Conservation (phyloP, 2,797 vertebrate species). For the Sebastes vulpes region DNA sequence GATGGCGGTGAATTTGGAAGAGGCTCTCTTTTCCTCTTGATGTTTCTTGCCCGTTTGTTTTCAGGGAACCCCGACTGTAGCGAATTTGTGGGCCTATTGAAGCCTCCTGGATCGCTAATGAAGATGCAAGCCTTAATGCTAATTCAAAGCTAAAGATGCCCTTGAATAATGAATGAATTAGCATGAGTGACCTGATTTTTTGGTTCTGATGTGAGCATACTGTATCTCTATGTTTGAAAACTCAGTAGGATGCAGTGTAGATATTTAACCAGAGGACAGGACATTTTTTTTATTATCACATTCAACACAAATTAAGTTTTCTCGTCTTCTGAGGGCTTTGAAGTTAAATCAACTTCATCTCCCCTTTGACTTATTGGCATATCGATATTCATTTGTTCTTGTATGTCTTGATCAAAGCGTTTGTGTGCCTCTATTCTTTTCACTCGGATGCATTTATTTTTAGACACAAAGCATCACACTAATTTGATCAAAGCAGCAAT, state of each 20-base stretch:
- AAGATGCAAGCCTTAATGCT: conserved; percentile 70
- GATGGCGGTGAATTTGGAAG: conserved; percentile 38
- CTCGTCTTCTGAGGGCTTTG: conserved; percentile 25
- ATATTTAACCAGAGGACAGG: conserved; percentile 12
- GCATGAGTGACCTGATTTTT: conserved; percentile 59
- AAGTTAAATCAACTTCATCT: conserved; percentile 43
- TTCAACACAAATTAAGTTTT: conserved; percentile 24
- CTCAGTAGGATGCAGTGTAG: background rate
- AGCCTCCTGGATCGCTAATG: conserved; percentile 47
- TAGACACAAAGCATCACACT: conserved; percentile 32
- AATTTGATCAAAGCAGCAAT: conserved; percentile 62
- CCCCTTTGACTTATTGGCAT: conserved; percentile 37
- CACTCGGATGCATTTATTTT: conserved; percentile 48
- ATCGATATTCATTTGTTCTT: conserved; percentile 53
- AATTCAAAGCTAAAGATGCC: conserved; percentile 70
- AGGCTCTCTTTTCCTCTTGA: conserved; percentile 15
- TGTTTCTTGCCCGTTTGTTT: conserved; percentile 34
- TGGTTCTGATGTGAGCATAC: conserved; percentile 23
- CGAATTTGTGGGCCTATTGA: conserved; percentile 9
- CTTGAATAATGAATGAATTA: conserved; percentile 73
- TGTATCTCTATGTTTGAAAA: conserved; percentile 12
- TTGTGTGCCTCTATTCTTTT: conserved; percentile 23
- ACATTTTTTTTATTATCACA: background rate
- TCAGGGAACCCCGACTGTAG: background rate
- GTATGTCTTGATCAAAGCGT: conserved; percentile 67